Base-by-base conservation (phyloP, 1,140 invertebrate genomes). In the Drosophila busckii region DNA sequence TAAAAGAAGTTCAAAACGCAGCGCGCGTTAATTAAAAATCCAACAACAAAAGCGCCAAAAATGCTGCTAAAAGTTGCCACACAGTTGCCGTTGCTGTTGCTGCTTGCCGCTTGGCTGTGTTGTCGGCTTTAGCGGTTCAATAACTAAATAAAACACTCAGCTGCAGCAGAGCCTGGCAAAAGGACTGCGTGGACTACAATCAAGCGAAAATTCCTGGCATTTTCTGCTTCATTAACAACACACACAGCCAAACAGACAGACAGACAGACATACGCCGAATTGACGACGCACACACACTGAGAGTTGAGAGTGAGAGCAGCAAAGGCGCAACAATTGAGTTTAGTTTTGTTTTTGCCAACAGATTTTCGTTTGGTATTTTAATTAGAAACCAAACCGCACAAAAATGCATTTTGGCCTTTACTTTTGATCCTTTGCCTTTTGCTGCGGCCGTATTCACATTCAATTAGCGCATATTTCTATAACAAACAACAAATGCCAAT, bases 151-250 rank as follows among this genome's bases (percentile, higher is more conserved):
- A 73, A 82, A 80, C 67, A 80, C 73, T 78, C 70, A 20, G 26
- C 4, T 48, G n/a, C n/a, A 56, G 26, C 28, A 22, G 28, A n/a
- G 17, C 49, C 19, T 6, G 6, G 15, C 17, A 29, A 55, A 42
- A 35, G 28, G 44, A 19, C 20, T 40, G n/a, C 31, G 38, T 66
- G 13, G 44, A 45, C 28, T 68, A 82, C 73, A 80, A 80, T 80
- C 73, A 80, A 69, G 55, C 73, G 69, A 80, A 80, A 80, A 80
- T 80, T 80, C 75, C 75, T 62, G 52, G 75, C 75, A 80, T 80
- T 80, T 80, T 69, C 75, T 70, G 75, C 75, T 80, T 80, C 75
- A 80, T 80, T 80, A 80, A 80, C 73, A 80, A 80, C 75, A 71
- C 73, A 65, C 54, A 82, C 9, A 44, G 16, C 20, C 28, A 19